A percentile compares a stretch with the other conserved stretches of the same genome.
phyloP scores from a whole-genome alignment of 2,888 invertebrate species.

The Athalia rosae region DNA sequence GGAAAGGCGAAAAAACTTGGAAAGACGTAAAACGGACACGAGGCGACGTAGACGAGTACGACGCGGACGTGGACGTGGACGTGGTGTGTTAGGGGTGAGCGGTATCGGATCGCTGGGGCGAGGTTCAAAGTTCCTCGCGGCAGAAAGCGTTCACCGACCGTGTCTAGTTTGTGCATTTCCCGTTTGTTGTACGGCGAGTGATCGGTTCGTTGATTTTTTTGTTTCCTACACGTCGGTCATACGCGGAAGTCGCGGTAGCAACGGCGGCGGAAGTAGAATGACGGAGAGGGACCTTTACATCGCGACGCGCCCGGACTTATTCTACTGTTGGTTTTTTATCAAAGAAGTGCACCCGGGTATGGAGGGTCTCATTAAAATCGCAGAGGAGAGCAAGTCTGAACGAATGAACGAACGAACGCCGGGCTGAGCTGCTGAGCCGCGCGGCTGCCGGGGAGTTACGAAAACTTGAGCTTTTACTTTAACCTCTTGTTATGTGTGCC shows the following conservation, averaged over 20 bases:
- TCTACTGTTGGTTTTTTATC: slow-evolving; percentile 22
- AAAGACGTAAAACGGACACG: neutral
- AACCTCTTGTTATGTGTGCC: slow-evolving; percentile 23
- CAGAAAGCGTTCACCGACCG: no score
- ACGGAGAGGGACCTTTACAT: slow-evolving; percentile 34
- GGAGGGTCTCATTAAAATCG: slow-evolving; percentile 65
- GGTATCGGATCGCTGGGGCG: neutral
- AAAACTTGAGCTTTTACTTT: slow-evolving; percentile 28
- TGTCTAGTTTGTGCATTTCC: neutral
- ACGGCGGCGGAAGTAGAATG: slow-evolving; percentile 39
- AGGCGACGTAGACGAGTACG: neutral
- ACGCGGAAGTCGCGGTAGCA: slow-evolving; percentile 13
- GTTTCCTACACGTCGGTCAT: neutral
- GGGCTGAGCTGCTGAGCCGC: neutral
- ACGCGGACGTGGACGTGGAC: neutral
- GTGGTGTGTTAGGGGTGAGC: slow-evolving; percentile 7
- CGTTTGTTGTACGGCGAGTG: slow-evolving; percentile 5
- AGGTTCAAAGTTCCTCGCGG: no score
- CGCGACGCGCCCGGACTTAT: slow-evolving; percentile 4
- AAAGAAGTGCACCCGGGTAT: slow-evolving; percentile 41
- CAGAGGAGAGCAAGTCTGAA: slow-evolving; percentile 3
- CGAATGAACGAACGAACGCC: neutral
- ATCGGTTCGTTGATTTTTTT: slow-evolving; percentile 31
- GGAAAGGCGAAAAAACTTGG: slow-evolving; percentile 17
- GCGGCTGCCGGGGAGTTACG: neutral